These are phyloP conservation scores for Agrochola lychnidis DNA, from an alignment of 2,888 invertebrate genomes.

Conservation along the genomic window DNA sequence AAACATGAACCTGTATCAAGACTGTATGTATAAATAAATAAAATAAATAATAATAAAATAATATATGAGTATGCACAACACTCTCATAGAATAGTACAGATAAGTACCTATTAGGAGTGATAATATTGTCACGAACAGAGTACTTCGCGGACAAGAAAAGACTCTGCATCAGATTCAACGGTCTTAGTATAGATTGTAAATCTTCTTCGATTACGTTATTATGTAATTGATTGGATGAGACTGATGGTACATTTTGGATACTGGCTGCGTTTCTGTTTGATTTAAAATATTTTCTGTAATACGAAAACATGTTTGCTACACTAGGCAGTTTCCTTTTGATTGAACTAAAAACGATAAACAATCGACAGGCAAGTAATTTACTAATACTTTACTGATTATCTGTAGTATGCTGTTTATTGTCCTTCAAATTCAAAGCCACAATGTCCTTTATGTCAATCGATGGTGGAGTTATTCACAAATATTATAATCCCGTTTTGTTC, in stretches of 20 bases:
- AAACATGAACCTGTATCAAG: no score
- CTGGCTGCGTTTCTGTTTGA: background rate
- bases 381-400: slow-evolving; percentile 1
- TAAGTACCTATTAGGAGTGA: slow-evolving; percentile 17
- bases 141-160: slow-evolving; percentile 33
- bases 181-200: slow-evolving; percentile 27
- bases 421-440: no score
- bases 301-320: background rate
- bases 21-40: no score
- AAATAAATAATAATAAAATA: no score
- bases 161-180: slow-evolving; percentile 31
- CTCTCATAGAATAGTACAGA: slow-evolving; percentile 11
- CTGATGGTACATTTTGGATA: background rate
- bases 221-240: background rate
- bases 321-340: background rate
- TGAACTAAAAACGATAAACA: background rate
- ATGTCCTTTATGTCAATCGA: no score
- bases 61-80: slow-evolving; percentile 7
- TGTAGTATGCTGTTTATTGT: background rate
- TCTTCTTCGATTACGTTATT: slow-evolving; percentile 21
- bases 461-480: no score
- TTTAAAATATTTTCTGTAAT: background rate
- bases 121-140: slow-evolving; percentile 17
- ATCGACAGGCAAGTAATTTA: background rate
- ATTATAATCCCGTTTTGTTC: no score